Evolutionary conservation across 2,888 invertebrate species (phyloP).

Genomic region (Xestia sexstrigata): DNA sequence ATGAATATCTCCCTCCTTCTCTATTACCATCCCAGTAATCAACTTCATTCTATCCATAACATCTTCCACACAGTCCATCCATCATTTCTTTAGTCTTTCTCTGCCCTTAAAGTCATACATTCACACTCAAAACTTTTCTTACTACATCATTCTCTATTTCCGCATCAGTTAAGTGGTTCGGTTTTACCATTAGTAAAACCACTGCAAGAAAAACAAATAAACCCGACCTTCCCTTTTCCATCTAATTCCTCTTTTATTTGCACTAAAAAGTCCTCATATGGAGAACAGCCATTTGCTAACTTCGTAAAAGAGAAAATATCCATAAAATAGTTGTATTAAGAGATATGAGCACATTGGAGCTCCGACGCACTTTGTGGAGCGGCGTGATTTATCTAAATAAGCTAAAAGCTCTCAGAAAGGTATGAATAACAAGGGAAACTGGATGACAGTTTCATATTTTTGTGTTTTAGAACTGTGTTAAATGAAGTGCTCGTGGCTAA

Average conservation of each 20-base stretch:
- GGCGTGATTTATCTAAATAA: constrained; percentile 76
- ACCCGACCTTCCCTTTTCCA: constrained; percentile 16
- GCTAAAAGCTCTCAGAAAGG: constrained; percentile 72
- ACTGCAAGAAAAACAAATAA: constrained; percentile 27
- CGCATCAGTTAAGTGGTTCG: background rate
- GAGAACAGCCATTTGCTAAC: constrained; percentile 41
- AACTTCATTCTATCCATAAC: background rate
- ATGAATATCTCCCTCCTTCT: no score
- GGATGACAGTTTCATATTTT: constrained; percentile 31
- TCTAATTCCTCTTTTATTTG: constrained; percentile 24
- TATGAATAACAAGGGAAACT: constrained; percentile 38
- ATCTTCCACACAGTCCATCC: background rate
- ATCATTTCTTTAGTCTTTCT: background rate
- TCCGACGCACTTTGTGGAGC: constrained; percentile 70
- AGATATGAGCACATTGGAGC: constrained; percentile 72
- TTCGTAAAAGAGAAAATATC: constrained; percentile 52
- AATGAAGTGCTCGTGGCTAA: background rate
- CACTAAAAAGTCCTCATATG: constrained; percentile 22
- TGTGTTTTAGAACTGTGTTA: background rate
- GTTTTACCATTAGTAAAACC: background rate
- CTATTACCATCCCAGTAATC: background rate
- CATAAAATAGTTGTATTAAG: constrained; percentile 73
- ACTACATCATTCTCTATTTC: background rate
- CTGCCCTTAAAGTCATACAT: background rate
- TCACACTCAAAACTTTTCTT: background rate